Base-by-base conservation (phyloP, 2,113 vertebrate genomes). In the Atherinomorus stipes region DNA sequence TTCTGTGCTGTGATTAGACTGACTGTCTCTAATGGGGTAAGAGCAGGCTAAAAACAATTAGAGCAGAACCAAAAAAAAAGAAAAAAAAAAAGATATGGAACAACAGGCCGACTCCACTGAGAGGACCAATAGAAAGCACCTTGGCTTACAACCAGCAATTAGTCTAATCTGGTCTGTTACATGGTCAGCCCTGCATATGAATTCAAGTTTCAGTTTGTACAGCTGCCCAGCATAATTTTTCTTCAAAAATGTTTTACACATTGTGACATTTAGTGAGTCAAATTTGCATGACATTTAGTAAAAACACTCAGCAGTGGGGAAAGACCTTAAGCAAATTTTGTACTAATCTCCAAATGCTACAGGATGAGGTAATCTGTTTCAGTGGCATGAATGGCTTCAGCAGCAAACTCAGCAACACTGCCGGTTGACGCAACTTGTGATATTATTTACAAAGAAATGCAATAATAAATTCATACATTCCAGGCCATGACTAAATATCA, bases 1-100 rank as follows among this genome's bases (percentile, higher is more conserved):
- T 91, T 90, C 82, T 87, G 65, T 71, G 53, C 85, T 77, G 81
- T 84, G 84, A 89, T 90, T 89, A 91, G 91, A 73, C 52, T 0
- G 28, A 22, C 67, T 71, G 73, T 1, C 42, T 90, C 87, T 89
- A 87, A 4, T 8, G 76, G 64, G 85, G 72, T 28, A 40, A 65
- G 31, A 70, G 52, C 60, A 19, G 44, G 68, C 53, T 78, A 67
- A 88, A n/a, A 89, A 91, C 85, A 93, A 92, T 93, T 92, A 89
- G 91, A 92, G 90, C 90, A 89, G 89, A 92, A 91, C 73, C n/a
- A n/a, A n/a, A n/a, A n/a, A n/a, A n/a, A n/a, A n/a, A n/a, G n/a
- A n/a, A n/a, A n/a, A 84, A 76, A 89, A 85, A 47, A 85, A 88
- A 78, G 74, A 89, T 78, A 59, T 58, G 76, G 65, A 76, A 79